phyloP scores from a whole-genome alignment of 1,140 invertebrate genomes.

The Drosophila watanabei region DNA sequence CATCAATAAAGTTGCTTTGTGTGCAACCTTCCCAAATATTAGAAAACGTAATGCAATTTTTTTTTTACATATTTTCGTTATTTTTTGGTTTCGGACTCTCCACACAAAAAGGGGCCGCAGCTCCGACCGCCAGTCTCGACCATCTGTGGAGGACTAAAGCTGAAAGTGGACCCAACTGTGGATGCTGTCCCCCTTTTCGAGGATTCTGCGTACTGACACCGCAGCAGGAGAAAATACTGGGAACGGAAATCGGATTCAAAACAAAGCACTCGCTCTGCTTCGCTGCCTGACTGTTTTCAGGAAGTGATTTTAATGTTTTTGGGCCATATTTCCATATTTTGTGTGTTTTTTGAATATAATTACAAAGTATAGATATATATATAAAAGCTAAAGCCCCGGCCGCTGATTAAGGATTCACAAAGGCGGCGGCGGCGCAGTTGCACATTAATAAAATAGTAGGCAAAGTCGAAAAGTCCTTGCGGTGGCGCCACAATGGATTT shows the following conservation, averaged over 20 bases:
- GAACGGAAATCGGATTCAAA: slow-evolving; percentile 41
- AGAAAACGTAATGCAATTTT: slow-evolving; percentile 13
- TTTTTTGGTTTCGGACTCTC: background rate
- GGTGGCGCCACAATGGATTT: slow-evolving; percentile 53
- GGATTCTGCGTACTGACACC: slow-evolving; percentile 34
- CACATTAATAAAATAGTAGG: slow-evolving; percentile 34
- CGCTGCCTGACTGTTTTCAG: slow-evolving; percentile 9
- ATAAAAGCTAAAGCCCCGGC: background rate
- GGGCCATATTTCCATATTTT: slow-evolving; percentile 26
- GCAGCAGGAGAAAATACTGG: slow-evolving; percentile 34
- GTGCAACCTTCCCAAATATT: slow-evolving; percentile 2
- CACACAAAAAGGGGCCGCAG: slow-evolving; percentile 4
- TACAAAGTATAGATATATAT: slow-evolving; percentile 22
- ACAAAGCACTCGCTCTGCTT: slow-evolving; percentile 21
- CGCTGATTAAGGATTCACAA: slow-evolving; percentile 39
- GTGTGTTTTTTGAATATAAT: slow-evolving; percentile 28
- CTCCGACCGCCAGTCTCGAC: slow-evolving; percentile 14
- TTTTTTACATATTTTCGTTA: slow-evolving; percentile 9
- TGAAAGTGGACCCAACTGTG: slow-evolving; percentile 29
- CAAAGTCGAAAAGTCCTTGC: slow-evolving; percentile 40
- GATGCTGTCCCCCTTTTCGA: slow-evolving; percentile 65
- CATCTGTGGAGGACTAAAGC: slow-evolving; percentile 50
- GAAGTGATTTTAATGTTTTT: slow-evolving; percentile 14
- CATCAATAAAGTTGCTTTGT: slow-evolving; percentile 20
- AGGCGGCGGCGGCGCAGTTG: slow-evolving; percentile 22